phyloP scores from a whole-genome alignment of 2,888 invertebrate species.

The Artemia sp. region DNA sequence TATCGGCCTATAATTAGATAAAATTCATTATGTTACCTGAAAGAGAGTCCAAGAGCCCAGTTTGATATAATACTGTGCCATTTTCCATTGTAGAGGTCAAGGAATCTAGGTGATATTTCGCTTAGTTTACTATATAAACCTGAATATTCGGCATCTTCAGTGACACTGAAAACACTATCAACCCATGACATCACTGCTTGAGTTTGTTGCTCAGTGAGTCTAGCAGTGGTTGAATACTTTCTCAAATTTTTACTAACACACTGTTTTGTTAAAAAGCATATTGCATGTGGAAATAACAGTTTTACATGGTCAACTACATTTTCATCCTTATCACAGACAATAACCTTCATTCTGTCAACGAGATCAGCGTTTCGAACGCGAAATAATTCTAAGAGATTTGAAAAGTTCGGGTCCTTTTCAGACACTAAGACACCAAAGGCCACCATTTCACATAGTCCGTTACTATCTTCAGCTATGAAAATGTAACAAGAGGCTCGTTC shows the following conservation, averaged over 20 bases:
- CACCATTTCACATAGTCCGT: neutral
- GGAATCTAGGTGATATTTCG: neutral
- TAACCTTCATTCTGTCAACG: neutral
- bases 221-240: neutral
- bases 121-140: neutral
- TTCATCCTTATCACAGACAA: neutral
- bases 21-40: neutral
- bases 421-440: constrained; percentile 1
- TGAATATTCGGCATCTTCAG: neutral
- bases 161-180: neutral
- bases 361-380: neutral
- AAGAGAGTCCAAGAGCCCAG: constrained; percentile 1
- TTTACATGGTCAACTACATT: constrained; percentile 2
- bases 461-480: neutral
- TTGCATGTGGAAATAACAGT: neutral
- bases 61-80: constrained; percentile 1
- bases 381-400: neutral
- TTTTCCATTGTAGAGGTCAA: neutral
- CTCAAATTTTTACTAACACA: neutral
- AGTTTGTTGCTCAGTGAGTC: neutral
- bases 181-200: neutral
- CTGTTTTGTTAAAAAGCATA: neutral
- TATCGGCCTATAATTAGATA: too few relatives aligned
- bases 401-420: constrained; percentile 6
- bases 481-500: constrained; percentile 1